These are phyloP conservation scores for Pammene fasciana DNA, from an alignment of 2,888 invertebrate genomes.

Conservation along the genomic window DNA sequence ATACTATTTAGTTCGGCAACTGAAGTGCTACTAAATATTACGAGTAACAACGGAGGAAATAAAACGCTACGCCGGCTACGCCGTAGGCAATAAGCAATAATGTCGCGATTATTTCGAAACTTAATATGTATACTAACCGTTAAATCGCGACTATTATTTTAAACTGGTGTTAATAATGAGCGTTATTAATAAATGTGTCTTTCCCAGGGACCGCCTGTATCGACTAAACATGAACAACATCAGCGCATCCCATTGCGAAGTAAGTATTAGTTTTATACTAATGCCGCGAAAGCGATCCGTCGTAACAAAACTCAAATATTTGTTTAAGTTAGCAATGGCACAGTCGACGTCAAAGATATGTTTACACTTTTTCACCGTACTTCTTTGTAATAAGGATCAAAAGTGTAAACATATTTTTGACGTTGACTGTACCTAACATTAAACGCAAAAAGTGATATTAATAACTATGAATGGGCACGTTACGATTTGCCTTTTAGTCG, in stretches of 20 bases:
- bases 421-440: too few relatives aligned
- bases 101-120: slow-evolving; percentile 20
- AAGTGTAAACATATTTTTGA: too few relatives aligned
- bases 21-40: not conserved
- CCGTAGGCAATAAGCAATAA: slow-evolving; percentile 32
- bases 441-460: too few relatives aligned
- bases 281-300: too few relatives aligned
- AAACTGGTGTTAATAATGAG: not conserved
- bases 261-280: slow-evolving; percentile 53
- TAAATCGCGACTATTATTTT: slow-evolving; percentile 19
- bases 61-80: slow-evolving; percentile 19
- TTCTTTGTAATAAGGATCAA: too few relatives aligned
- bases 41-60: not conserved
- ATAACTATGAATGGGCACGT: too few relatives aligned
- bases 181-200: slow-evolving; percentile 25
- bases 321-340: too few relatives aligned
- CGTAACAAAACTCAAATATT: too few relatives aligned
- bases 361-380: too few relatives aligned
- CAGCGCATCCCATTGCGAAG: slow-evolving; percentile 93
- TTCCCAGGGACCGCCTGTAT: slow-evolving; percentile 92
- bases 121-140: slow-evolving; percentile 29
- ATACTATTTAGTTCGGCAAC: not conserved
- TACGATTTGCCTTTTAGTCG: too few relatives aligned
- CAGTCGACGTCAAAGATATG: too few relatives aligned
- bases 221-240: slow-evolving; percentile 93